Conservation (phyloP, 2,113 vertebrate genomes). For the Turnix velox region DNA sequence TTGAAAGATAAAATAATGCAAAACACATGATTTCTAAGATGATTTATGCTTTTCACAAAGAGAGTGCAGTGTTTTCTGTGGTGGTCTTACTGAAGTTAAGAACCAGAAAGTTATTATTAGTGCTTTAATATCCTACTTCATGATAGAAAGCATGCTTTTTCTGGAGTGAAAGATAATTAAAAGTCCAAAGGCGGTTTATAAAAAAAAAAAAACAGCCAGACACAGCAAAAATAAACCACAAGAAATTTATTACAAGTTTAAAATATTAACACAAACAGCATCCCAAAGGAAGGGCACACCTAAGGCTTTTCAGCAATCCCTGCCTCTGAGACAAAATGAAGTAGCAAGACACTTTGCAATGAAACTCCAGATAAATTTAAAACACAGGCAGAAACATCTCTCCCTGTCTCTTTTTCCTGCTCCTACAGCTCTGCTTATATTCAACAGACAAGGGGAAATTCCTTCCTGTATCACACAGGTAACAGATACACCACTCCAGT, state of each 20-base stretch:
- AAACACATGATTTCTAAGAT: not conserved
- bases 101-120: not conserved
- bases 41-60: not conserved
- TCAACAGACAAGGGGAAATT: not conserved
- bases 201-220: not conserved
- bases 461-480: not conserved
- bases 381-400: not conserved
- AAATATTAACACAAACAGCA: slow-evolving; percentile 25
- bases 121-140: not conserved
- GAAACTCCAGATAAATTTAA: not conserved
- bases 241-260: not conserved
- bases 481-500: not conserved
- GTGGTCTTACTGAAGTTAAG: not conserved
- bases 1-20: not conserved
- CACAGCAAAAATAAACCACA: not conserved
- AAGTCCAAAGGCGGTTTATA: not conserved
- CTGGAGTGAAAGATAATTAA: slow-evolving; percentile 26
- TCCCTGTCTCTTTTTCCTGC: not conserved
- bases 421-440: not conserved
- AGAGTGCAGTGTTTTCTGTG: not conserved
- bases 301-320: not conserved
- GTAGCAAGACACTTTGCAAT: not conserved
- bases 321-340: not conserved
- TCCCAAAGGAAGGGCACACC: not conserved
- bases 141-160: not conserved